phyloP scores from a whole-genome alignment of 2,113 vertebrate species.

The Chinchilla lanigera region DNA sequence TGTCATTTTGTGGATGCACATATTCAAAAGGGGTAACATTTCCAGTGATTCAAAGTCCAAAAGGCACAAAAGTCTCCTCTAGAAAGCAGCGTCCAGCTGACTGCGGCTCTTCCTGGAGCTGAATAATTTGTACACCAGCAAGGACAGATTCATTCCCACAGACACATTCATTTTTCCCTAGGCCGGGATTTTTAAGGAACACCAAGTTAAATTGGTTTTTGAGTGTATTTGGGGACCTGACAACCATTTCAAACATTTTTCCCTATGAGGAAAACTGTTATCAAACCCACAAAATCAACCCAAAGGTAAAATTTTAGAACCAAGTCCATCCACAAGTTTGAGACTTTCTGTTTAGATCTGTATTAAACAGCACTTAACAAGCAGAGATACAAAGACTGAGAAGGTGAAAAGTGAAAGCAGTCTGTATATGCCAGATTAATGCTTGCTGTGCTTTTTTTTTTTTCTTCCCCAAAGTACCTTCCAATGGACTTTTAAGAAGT shows the following conservation, averaged over 20 bases:
- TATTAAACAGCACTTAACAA: background rate
- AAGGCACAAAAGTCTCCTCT: background rate
- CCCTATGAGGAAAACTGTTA: background rate
- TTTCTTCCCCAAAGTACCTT: background rate
- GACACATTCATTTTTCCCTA: background rate
- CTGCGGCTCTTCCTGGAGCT: background rate
- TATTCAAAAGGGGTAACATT: background rate
- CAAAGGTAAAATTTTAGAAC: background rate
- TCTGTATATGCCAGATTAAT: background rate
- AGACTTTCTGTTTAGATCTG: background rate
- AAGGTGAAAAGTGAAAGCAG: background rate
- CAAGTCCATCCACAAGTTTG: background rate
- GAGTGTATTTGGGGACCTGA: background rate
- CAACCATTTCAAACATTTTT: background rate
- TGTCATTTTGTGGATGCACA: background rate
- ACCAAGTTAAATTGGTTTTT: background rate
- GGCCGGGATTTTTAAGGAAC: background rate
- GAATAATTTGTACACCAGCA: background rate
- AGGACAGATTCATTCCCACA: background rate
- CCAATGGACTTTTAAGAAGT: background rate
- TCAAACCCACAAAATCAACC: conserved; percentile 23
- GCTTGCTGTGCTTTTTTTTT: background rate
- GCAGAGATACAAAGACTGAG: background rate
- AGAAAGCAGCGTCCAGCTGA: background rate
- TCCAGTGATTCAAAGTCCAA: background rate